phyloP scores from a whole-genome alignment of 2,113 vertebrate species.

The Bagarius yarrelli region DNA sequence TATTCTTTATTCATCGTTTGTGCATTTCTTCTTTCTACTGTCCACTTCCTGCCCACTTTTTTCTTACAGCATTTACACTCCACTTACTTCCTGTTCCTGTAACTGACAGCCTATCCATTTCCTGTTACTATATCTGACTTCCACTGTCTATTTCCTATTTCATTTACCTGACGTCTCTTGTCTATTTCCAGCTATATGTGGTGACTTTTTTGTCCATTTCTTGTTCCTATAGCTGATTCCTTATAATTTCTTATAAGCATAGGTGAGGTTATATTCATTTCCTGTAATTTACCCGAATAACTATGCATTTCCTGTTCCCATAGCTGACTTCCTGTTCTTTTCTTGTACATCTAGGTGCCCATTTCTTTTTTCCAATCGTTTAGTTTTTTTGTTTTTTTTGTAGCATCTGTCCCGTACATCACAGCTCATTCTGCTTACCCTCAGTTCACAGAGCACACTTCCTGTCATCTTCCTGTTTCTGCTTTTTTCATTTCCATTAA shows the following conservation, averaged over 20 bases:
- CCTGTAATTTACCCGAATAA: neutral
- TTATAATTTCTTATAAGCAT: neutral
- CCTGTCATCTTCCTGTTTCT: constrained; percentile 42
- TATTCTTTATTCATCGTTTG: neutral
- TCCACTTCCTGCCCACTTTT: neutral
- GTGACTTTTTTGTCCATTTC: neutral
- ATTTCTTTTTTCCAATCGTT: too few species aligned
- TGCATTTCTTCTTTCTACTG: neutral
- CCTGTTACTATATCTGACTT: too few species aligned
- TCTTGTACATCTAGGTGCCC: neutral
- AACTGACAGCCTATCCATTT: too few species aligned
- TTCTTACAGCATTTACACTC: neutral
- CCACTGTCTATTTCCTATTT: too few species aligned
- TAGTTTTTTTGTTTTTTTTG: too few species aligned
- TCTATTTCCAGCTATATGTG: too few species aligned
- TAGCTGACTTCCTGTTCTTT: neutral
- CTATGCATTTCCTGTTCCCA: neutral
- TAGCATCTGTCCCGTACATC: too few species aligned
- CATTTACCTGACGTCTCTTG: too few species aligned
- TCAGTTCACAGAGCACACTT: too few species aligned
- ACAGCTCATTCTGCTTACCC: too few species aligned
- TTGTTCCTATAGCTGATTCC: neutral
- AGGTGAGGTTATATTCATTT: neutral
- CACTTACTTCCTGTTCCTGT: neutral
- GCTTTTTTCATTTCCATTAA: constrained; percentile 10